A percentile compares a stretch with the other conserved stretches of the same genome.
Evolutionary conservation across 1,140 invertebrate species (phyloP).

Genomic region (Thaumatotibia leucotreta): DNA sequence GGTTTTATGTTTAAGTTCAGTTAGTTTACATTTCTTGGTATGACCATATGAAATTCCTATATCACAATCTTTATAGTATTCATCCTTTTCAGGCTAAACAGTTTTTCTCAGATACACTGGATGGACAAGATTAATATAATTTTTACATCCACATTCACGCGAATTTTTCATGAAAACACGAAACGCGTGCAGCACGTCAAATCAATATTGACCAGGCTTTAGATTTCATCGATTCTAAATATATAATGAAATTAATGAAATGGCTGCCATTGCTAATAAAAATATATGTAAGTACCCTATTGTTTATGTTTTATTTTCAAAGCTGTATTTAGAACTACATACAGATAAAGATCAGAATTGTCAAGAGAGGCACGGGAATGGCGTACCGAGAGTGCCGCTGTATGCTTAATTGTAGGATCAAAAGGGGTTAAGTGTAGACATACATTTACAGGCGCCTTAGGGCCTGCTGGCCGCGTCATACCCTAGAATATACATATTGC

Average conservation of each 20-base stretch:
- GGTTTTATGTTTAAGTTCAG: background rate
- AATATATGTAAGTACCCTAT: too few relatives aligned
- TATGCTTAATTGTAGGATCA: constrained; percentile 73
- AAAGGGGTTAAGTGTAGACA: constrained; percentile 76
- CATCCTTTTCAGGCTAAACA: background rate
- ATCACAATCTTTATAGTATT: background rate
- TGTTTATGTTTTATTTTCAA: background rate
- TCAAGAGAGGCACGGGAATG: background rate
- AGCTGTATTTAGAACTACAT: background rate
- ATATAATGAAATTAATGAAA: too few relatives aligned
- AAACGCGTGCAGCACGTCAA: too few relatives aligned
- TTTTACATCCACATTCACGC: too few relatives aligned
- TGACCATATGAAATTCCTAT: background rate
- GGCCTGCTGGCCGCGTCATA: constrained; percentile 56
- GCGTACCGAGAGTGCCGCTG: constrained; percentile 45
- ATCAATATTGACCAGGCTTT: too few relatives aligned
- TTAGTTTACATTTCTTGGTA: background rate
- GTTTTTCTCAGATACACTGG: background rate
- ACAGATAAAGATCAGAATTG: background rate
- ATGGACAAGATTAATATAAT: background rate
- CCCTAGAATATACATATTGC: constrained; percentile 18
- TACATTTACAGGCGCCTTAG: constrained; percentile 72
- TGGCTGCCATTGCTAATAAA: too few relatives aligned
- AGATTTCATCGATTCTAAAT: too few relatives aligned
- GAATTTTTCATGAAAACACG: too few relatives aligned